phyloP scores from a whole-genome alignment of 1,140 invertebrate genomes.

The Tribolium madens region DNA sequence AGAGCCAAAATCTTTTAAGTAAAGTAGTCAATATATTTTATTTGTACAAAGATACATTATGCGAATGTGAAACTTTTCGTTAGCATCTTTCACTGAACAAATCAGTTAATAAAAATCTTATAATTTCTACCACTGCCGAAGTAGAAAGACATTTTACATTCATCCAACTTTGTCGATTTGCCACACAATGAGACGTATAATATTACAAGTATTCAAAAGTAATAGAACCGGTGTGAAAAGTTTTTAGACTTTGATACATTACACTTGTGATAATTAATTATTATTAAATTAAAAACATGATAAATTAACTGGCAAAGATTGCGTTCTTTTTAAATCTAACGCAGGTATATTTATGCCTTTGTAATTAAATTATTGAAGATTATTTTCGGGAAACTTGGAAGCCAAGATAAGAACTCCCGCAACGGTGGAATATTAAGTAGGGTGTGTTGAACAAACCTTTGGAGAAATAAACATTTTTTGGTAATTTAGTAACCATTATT shows the following conservation, averaged over 20 bases:
- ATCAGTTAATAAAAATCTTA: neutral
- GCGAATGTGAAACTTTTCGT: neutral
- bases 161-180: too few relatives aligned
- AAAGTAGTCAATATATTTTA: neutral
- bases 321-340: neutral
- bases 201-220: too few relatives aligned
- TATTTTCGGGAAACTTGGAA: neutral
- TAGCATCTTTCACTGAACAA: neutral
- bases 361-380: slow-evolving; percentile 4
- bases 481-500: neutral
- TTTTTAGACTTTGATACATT: too few relatives aligned
- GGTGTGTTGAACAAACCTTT: neutral
- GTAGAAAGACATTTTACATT: too few relatives aligned
- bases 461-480: slow-evolving; percentile 13
- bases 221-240: too few relatives aligned
- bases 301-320: too few relatives aligned
- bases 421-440: neutral
- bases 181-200: too few relatives aligned
- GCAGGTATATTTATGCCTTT: neutral
- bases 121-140: neutral
- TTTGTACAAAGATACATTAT: neutral
- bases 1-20: neutral
- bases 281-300: too few relatives aligned
- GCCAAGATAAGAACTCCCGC: neutral
- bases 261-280: too few relatives aligned